phyloP scores from a whole-genome alignment of 2,113 vertebrate genomes.

The Alethe castanea region DNA sequence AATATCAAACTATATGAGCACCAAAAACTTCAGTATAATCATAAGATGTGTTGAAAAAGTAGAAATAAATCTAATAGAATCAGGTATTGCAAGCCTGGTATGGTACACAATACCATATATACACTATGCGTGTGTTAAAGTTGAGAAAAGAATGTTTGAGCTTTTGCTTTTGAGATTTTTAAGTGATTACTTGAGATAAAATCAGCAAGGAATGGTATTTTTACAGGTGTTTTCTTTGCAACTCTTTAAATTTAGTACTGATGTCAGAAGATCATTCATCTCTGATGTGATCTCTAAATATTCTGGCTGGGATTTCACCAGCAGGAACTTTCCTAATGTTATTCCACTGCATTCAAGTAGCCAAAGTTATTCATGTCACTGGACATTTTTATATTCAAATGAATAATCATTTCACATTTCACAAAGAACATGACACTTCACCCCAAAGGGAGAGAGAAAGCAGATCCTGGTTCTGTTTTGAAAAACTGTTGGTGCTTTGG shows the following conservation, averaged over 20 bases:
- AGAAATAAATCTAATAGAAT: not conserved
- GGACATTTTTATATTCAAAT: not conserved
- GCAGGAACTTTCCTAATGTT: not conserved
- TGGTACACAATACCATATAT: not conserved
- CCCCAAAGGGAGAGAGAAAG: not conserved
- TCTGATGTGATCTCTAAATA: not conserved
- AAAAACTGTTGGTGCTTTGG: not conserved
- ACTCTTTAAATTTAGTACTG: not conserved
- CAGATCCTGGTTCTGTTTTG: not conserved
- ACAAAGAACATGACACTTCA: not conserved
- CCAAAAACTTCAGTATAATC: not conserved
- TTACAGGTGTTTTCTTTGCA: not conserved
- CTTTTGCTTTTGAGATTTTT: not conserved
- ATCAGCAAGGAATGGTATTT: not conserved
- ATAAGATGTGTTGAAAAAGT: not conserved
- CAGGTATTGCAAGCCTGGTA: not conserved
- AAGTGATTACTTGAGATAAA: not conserved
- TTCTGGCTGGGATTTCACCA: not conserved
- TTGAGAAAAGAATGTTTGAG: not conserved
- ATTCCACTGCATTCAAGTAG: not conserved
- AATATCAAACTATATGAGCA: not conserved
- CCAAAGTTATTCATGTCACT: not conserved
- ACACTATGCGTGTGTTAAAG: not conserved
- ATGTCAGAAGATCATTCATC: not conserved
- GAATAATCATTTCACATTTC: not conserved